phyloP scores from a whole-genome alignment of 37 sponge, comb jelly and placozoan genomes.

The Spongilla lacustris region DNA sequence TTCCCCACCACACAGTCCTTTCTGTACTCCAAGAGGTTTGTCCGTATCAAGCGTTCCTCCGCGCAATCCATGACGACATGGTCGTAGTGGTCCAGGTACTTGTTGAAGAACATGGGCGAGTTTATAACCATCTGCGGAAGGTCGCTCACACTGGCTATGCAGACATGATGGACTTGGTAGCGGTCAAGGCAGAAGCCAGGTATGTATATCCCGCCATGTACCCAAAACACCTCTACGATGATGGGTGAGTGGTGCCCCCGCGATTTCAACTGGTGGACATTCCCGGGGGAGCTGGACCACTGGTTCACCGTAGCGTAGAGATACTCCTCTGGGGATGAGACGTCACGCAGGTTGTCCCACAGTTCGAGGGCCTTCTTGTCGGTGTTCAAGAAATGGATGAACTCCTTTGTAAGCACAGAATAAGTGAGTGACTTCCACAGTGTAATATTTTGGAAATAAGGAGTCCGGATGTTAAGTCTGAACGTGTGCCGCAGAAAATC shows the following conservation, averaged over 20 bases:
- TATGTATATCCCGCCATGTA: neutral
- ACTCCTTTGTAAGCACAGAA: neutral
- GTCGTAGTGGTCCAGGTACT: slow-evolving; percentile 46
- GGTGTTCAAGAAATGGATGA: neutral
- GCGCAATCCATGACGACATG: slow-evolving; percentile 52
- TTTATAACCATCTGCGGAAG: neutral
- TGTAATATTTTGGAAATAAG: neutral
- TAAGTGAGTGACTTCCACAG: neutral
- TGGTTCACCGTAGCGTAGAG: neutral
- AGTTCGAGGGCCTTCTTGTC: neutral
- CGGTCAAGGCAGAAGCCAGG: neutral
- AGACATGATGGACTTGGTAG: neutral
- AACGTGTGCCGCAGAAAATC: neutral
- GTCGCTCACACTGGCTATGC: neutral
- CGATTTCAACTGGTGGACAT: neutral
- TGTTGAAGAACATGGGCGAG: slow-evolving; percentile 36
- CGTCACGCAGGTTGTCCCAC: neutral
- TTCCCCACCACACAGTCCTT: slow-evolving; percentile 12
- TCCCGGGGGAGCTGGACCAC: neutral
- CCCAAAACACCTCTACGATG: neutral
- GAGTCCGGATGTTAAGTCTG: neutral
- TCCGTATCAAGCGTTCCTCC: slow-evolving; percentile 32
- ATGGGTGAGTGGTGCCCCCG: neutral
- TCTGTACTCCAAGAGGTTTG: slow-evolving; percentile 32
- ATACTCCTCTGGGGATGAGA: neutral